Percentiles rank a stretch among this genome's conserved stretches.
Evolutionary conservation across 2,797 vertebrate species (phyloP).

Genomic region (Labeo calbasu): DNA sequence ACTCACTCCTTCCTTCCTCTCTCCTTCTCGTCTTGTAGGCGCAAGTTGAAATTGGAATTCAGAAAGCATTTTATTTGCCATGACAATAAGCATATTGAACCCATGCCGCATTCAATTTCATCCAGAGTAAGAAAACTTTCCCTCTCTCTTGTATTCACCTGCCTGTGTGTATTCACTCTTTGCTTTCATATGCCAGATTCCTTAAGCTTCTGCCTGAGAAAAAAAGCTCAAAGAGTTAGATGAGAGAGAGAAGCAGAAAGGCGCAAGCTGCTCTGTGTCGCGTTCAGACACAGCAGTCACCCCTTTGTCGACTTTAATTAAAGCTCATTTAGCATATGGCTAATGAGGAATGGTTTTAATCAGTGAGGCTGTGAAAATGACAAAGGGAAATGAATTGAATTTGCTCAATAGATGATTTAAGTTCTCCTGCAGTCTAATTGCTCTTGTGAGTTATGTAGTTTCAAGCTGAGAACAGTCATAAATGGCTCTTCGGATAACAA

Average conservation of each 20-base stretch:
- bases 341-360: conserved; percentile 62
- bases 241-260: conserved; percentile 36
- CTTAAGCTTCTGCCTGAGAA: conserved; percentile 37
- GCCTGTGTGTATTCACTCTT: conserved; percentile 39
- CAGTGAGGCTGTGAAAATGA: conserved; percentile 63
- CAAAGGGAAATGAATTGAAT: conserved; percentile 66
- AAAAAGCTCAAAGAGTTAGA: conserved; percentile 32
- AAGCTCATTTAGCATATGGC: conserved; percentile 68
- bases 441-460: conserved; percentile 29
- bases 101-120: conserved; percentile 17
- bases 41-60: conserved; percentile 34
- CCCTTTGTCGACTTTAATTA: conserved; percentile 63
- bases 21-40: conserved; percentile 18
- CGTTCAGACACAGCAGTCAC: conserved; percentile 33
- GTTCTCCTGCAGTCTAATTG: conserved; percentile 34
- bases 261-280: neutral
- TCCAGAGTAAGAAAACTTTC: conserved; percentile 3
- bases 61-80: conserved; percentile 25
- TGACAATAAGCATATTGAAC: conserved; percentile 28
- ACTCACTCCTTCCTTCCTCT: neutral
- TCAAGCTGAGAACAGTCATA: conserved; percentile 5
- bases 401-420: conserved; percentile 46
- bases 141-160: conserved; percentile 11
- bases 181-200: conserved; percentile 22
- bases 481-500: conserved; percentile 13